These are phyloP conservation scores for Microplitis mediator DNA, from an alignment of 1,140 invertebrate species.

Conservation along the genomic window DNA sequence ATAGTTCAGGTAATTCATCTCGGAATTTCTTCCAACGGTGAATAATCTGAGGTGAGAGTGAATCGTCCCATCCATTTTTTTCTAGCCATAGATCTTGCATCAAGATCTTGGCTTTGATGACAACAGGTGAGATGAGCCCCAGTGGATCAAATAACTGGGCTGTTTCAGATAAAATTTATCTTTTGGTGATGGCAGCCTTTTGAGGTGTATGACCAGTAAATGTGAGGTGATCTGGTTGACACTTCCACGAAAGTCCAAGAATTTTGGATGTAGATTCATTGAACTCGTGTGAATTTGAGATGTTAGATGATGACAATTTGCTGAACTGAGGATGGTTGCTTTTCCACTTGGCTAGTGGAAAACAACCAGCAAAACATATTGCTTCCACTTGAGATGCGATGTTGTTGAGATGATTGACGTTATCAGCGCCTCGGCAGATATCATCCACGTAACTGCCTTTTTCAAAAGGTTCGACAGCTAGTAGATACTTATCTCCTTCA, in stretches of 20 bases:
- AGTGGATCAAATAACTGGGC: conserved; percentile 38
- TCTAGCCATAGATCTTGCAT: conserved; percentile 33
- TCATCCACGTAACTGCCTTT: too few species aligned
- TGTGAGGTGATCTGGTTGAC: neutral
- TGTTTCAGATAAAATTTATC: conserved; percentile 26
- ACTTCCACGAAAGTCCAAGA: neutral
- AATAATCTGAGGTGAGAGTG: too few species aligned
- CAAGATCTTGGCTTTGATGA: conserved; percentile 43
- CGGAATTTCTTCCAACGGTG: too few species aligned
- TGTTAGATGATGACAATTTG: neutral
- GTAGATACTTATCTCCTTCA: too few species aligned
- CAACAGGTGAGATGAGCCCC: conserved; percentile 34
- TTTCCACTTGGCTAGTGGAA: conserved; percentile 10
- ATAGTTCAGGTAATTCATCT: too few species aligned
- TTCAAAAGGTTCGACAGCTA: neutral
- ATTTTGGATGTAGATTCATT: neutral
- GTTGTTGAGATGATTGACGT: neutral
- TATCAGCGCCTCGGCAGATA: too few species aligned
- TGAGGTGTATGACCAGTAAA: neutral
- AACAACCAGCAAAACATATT: conserved; percentile 2
- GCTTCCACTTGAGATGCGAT: neutral
- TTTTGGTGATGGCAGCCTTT: conserved; percentile 1
- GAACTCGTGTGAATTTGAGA: neutral
- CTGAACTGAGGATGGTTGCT: neutral
- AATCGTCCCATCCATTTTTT: too few species aligned